Base-by-base conservation (phyloP, 2,797 vertebrate species). In the Mormyrus hasselquistii region DNA sequence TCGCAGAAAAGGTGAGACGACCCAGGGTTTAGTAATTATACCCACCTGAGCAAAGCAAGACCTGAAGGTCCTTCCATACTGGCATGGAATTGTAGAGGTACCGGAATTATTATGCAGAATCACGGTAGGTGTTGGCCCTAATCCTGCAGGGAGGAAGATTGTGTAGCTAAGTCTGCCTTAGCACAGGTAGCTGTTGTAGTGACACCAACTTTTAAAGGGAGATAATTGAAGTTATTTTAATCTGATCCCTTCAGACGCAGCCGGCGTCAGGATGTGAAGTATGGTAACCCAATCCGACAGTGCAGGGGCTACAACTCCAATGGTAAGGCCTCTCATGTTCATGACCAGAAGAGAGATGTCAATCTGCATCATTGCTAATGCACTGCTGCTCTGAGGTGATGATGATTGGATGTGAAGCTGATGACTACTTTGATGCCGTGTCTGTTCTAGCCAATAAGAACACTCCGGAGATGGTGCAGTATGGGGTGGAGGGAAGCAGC, bases 281-380 rank as follows among this genome's bases (percentile, higher is more conserved):
- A 99, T 0, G 98, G 98, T 87, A 99, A 99, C 93, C 98, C 98
- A 90, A 99, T 98, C 90, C 96, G 98, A 55, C 98, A 98, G 91
- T 99, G 98, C 93, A 93, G 98, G 0, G 98, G 98, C 87, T 99
- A 97, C 95, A 99, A 99, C 94, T 98, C 98, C 73, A 99, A 98
- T 0, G 94, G 98, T 99, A 93, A 94, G 94, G 34, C 34, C 38
- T 4, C 59, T 76, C n/a, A 19, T 25, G 9, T 52, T 22, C 25
- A 65, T 52, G 6, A 22, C 25, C 55, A 25, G 9, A 9, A 52
- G 47, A 84, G 14, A 22, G 79, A 82, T 29, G 9, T 12, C 69
- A 53, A 12, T 82, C 65, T 14, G 73, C 41, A 79, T 79, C 73
- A 44, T 62, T 89, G 84, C 19, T 44, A 59, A 57, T 89, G 65